Evolutionary conservation across 2,113 vertebrate genomes (phyloP).

Genomic region (Siphamia tubifer): DNA sequence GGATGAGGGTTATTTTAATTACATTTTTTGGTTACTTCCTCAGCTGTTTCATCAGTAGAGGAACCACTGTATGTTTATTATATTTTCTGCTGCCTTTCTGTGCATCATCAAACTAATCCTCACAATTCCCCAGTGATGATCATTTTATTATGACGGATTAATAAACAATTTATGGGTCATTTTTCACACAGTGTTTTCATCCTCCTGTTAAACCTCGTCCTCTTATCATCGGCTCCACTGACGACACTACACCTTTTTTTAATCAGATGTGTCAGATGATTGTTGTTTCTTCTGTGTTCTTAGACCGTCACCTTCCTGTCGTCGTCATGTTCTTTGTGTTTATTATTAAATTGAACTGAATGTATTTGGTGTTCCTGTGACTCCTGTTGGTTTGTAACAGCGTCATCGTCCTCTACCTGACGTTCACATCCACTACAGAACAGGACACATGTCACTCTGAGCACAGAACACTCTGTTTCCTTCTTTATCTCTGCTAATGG

Average conservation of each 20-base stretch:
- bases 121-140: background rate
- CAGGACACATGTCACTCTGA: constrained; percentile 12
- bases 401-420: too few relatives aligned
- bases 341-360: too few relatives aligned
- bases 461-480: constrained; percentile 30
- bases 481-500: constrained; percentile 44
- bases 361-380: too few relatives aligned
- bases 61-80: too few relatives aligned
- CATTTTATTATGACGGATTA: constrained; percentile 38
- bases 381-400: too few relatives aligned
- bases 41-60: too few relatives aligned
- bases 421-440: too few relatives aligned
- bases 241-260: background rate
- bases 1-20: too few relatives aligned
- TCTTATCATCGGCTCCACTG: constrained; percentile 3
- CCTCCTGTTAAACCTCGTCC: constrained; percentile 12
- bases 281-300: background rate
- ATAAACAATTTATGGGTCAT: constrained; percentile 21
- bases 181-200: constrained; percentile 23
- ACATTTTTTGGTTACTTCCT: too few relatives aligned
- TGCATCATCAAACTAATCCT: background rate
- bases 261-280: background rate
- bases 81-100: background rate
- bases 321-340: background rate
- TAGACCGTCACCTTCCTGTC: background rate